Percentiles rank a stretch among this genome's conserved stretches.
Evolutionary conservation across 2,113 vertebrate genomes (phyloP).

Genomic region (Recurvirostra avosetta): DNA sequence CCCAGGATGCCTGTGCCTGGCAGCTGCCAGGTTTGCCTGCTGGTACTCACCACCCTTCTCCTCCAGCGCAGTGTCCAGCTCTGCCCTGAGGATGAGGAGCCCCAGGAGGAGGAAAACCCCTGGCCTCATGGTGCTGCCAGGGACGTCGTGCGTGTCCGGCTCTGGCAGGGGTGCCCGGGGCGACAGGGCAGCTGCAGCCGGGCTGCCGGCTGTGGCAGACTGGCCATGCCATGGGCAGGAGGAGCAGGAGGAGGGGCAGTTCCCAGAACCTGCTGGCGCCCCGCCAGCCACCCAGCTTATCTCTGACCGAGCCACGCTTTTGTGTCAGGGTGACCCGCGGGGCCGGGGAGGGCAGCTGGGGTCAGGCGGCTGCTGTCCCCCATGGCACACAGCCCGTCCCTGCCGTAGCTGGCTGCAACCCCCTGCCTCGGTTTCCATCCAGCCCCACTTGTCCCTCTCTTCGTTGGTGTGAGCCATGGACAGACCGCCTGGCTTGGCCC

Average conservation of each 20-base stretch:
- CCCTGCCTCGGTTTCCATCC: not conserved
- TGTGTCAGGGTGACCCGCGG: not conserved
- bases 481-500: not conserved
- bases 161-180: not conserved
- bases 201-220: not conserved
- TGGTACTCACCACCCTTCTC: not conserved
- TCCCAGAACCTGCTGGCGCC: not conserved
- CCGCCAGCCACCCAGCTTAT: not conserved
- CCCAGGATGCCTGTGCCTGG: not conserved
- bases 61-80: accelerated
- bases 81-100: not conserved
- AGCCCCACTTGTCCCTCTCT: not conserved
- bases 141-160: accelerated
- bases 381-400: accelerated
- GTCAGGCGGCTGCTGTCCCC: not conserved
- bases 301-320: not conserved
- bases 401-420: accelerated
- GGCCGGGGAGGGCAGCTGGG: not conserved
- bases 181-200: not conserved
- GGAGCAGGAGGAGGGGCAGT: conserved; percentile 33
- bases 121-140: not conserved
- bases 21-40: not conserved
- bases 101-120: not conserved
- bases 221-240: not conserved
- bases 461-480: accelerated